Base-by-base conservation (phyloP, 1,140 invertebrate species). In the Phymastichus coffea region DNA sequence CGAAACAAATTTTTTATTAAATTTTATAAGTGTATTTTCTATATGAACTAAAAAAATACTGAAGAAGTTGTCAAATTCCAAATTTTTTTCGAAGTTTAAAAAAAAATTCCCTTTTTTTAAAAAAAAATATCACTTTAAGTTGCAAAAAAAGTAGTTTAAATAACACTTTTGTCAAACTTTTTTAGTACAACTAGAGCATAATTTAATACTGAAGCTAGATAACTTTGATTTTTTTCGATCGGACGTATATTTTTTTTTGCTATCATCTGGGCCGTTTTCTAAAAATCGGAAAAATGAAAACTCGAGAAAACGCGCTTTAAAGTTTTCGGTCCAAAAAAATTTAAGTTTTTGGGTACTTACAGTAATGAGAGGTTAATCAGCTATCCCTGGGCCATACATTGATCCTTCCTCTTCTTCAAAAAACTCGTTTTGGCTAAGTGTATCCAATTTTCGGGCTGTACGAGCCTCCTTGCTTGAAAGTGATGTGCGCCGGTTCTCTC, bases 281-380 rank as follows among this genome's bases (percentile, higher is more conserved):
- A n/a, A n/a, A n/a, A n/a, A n/a, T n/a, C n/a, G n/a, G n/a, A 40
- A 38, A 53, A 53, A 53, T 30, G 49, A 55, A 55, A 55, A 43
- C 22, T 55, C 52, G 52, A 43, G 38, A 55, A 55, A 55, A 55
- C 14, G 52, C 22, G 22, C 37, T 55, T 25, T 55, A 55, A 55
- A 38, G n/a, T 38, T 38, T 38, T 38, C 37, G 37, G n/a, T 38
- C 37, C 37, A 15, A 38, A 38, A 38, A 51, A 51, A 51, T 15
- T 17, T 4, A 7, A 51, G 2, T 33, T 51, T 51, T 33, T 51
- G 3, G n/a, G 19, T 51, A 51, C 26, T 48, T 30, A 35, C 33
- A 52, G 19, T 52, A n/a, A 38, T 52, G 37, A 52, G 15, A 52
- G 19, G 19, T 30, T 52, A 52, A 28, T 38, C 49, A 22, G 23